Base-by-base conservation (phyloP, 2,797 vertebrate species). In the Sarcophilus harrisii region DNA sequence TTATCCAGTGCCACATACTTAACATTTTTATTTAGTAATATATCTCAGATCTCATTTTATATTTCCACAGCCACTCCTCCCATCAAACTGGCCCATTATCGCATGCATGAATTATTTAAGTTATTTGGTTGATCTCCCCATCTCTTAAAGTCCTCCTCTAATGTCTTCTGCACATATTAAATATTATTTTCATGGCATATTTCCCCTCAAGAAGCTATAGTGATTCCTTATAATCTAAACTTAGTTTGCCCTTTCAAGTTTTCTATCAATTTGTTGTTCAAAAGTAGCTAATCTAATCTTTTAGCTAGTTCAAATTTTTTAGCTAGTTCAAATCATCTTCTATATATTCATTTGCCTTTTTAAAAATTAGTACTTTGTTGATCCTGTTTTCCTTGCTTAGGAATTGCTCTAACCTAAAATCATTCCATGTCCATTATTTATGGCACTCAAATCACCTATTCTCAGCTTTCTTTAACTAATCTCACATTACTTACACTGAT, bases 281-380 rank as follows among this genome's bases (percentile, higher is more conserved):
- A 59, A 24, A 73, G 60, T 49, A 52, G 38, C n/a, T 62, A 57
- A 59, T 91, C 52, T 95, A 66, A 66, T 45, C 57, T n/a, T 91
- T 91, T 93, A 55, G 13, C 93, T 89, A 66, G 45, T 94, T 9
- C 62, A 32, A 54, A 14, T 58, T 57, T 32, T 58, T 11, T 52
- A 29, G 30, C 58, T 52, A 49, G 30, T 92, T 87, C 60, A 73
- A 55, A 29, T 10, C 52, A 91, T 93, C 57, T 93, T 93, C 62
- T 45, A 52, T 57, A 45, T 93, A 24, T 6, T 95, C 21, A 92
- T 93, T 91, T 81, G 89, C 0, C 73, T 59, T 49, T 91, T 60
- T 93, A 94, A 62, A 38, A 96, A 92, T 97, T 91, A 90, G 95
- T 97, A 96, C 96, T 96, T 98, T 97, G 95, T 45, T 94, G 57